These are phyloP conservation scores for Doryteuthis pealeii DNA, from an alignment of 1,140 invertebrate species.

Conservation along the genomic window DNA sequence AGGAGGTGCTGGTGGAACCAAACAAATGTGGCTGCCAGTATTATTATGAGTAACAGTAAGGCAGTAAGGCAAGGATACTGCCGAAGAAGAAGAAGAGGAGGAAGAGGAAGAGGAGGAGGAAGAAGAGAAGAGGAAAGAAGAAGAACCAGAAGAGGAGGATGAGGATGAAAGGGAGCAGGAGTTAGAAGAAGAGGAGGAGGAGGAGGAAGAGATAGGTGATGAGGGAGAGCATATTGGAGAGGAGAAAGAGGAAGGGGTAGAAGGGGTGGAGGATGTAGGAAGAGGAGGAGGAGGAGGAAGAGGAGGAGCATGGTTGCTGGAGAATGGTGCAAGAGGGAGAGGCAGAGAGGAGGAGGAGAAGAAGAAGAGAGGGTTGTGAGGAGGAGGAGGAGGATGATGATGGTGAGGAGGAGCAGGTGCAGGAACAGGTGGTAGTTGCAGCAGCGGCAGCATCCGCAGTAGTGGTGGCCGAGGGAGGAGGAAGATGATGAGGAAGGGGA, in stretches of 20 bases:
- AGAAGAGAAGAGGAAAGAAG: conserved; percentile 6
- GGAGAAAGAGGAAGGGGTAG: background rate
- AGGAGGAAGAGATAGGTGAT: background rate
- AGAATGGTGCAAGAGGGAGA: background rate
- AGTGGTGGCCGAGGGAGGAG: too few relatives aligned
- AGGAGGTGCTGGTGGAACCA: background rate
- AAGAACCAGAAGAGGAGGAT: conserved; percentile 16
- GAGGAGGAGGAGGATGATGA: too few relatives aligned
- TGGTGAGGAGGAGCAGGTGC: too few relatives aligned
- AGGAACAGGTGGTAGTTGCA: too few relatives aligned
- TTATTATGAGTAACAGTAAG: background rate
- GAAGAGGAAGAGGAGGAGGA: background rate
- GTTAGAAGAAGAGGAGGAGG: conserved; percentile 13
- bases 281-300: too few relatives aligned
- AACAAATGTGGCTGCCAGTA: background rate
- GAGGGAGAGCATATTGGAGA: conserved; percentile 22
- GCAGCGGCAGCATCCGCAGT: too few relatives aligned
- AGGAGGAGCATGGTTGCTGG: background rate
- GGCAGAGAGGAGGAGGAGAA: background rate
- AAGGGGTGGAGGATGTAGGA: background rate
- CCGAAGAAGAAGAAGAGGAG: conserved; percentile 1
- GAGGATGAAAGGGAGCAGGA: conserved; percentile 18
- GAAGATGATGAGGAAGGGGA: conserved; percentile 24
- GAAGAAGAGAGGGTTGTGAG: too few relatives aligned
- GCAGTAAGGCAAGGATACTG: background rate